Evolutionary conservation across 2,888 invertebrate genomes (phyloP).

Genomic region (Automeris io): DNA sequence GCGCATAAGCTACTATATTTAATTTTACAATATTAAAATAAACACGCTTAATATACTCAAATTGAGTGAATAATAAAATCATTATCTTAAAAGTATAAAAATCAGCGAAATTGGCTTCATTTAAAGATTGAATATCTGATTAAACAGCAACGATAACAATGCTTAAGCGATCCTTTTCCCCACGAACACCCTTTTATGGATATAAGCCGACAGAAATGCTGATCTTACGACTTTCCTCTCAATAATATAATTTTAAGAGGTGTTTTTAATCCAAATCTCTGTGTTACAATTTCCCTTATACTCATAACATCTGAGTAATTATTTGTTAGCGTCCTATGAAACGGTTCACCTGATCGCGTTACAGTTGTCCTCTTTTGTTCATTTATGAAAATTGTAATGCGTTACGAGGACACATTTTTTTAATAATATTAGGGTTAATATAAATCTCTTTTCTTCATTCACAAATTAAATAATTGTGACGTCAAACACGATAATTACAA

Average conservation of each 20-base stretch:
- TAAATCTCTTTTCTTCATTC: not conserved
- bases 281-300: conserved; percentile 17
- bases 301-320: conserved; percentile 12
- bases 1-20: too few species aligned
- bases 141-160: conserved; percentile 43
- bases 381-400: conserved; percentile 35
- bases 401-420: conserved; percentile 12
- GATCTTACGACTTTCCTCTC: conserved; percentile 25
- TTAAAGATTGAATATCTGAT: conserved; percentile 46
- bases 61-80: too few species aligned
- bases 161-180: conserved; percentile 31
- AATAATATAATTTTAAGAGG: conserved; percentile 21
- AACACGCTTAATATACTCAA: too few species aligned
- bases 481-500: too few species aligned
- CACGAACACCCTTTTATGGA: conserved; percentile 37
- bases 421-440: conserved; percentile 1
- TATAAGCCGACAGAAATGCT: conserved; percentile 36
- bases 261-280: conserved; percentile 24
- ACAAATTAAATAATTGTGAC: too few species aligned
- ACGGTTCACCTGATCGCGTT: conserved; percentile 21
- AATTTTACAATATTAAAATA: too few species aligned
- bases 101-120: conserved; percentile 20
- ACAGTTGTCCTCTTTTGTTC: conserved; percentile 29
- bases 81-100: too few species aligned
- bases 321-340: conserved; percentile 17